Evolutionary conservation across 2,888 invertebrate species (phyloP).

Genomic region (Merodon equestris): DNA sequence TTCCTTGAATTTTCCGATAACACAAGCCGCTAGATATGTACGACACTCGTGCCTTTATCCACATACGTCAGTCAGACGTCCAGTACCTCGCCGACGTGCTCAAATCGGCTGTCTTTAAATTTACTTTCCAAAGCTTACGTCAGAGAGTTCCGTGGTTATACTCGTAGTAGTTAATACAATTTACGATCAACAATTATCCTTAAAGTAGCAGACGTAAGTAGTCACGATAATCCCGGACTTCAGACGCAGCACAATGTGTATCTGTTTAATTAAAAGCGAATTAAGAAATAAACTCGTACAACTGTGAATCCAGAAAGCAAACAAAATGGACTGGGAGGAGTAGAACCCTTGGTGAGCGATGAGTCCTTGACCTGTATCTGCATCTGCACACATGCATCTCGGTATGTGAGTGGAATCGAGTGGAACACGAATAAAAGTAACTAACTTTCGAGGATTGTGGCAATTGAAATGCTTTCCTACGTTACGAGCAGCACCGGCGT

Average conservation of each 20-base stretch:
- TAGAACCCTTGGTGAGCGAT: slow-evolving; percentile 1
- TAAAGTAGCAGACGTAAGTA: not conserved
- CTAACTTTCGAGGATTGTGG: slow-evolving; percentile 2
- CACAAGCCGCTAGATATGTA: slow-evolving; percentile 24
- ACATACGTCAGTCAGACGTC: too few species aligned
- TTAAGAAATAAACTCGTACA: slow-evolving; percentile 14
- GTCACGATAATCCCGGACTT: slow-evolving; percentile 14
- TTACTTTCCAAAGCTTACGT: too few species aligned
- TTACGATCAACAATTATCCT: not conserved
- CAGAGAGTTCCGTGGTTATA: too few species aligned
- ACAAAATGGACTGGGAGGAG: not conserved
- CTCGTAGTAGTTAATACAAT: too few species aligned
- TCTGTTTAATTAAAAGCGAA: slow-evolving; percentile 53
- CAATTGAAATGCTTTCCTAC: not conserved
- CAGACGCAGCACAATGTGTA: slow-evolving; percentile 12
- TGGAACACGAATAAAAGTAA: slow-evolving; percentile 9
- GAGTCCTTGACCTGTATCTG: slow-evolving; percentile 39
- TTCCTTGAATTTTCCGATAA: slow-evolving; percentile 33
- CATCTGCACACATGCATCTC: not conserved
- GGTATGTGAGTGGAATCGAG: not conserved
- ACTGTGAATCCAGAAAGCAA: too few species aligned
- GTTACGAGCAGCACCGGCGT: slow-evolving; percentile 15
- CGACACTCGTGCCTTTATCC: too few species aligned
- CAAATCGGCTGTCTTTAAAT: slow-evolving; percentile 5
- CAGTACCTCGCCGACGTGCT: too few species aligned